Base-by-base conservation (phyloP, 2,113 vertebrate genomes). In the Bettongia penicillata region DNA sequence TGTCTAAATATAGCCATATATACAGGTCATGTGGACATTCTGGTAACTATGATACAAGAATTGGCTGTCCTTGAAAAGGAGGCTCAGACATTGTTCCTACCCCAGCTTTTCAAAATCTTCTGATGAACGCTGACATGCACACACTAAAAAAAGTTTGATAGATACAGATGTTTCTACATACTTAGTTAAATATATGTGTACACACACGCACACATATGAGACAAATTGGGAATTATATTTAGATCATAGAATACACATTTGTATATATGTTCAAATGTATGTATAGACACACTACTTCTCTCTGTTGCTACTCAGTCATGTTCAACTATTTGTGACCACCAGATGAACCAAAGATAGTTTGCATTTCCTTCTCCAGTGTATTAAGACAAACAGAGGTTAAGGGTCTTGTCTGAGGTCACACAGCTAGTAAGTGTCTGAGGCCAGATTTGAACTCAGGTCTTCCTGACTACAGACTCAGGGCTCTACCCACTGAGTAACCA, bases 31-130 rank as follows among this genome's bases (percentile, higher is more conserved):
- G 99, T 99, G 98, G 99, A 99, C 92, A 98, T 99, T 57, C 96
- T 99, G 99, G 99, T 99, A 95, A 99, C 99, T 3, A 99, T 99
- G 0, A 99, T 99, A 90, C 99, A 99, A 96, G 99, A 99, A 97
- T 97, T 99, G 98, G 99, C 99, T 31, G 98, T 97, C 98, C 99
- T 99, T 49, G 99, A 99, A 98, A 99, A 99, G 97, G 99, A 99
- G 97, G 99, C 99, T 43, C 99, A 99, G 97, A 99, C 99, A 0
- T 99, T 99, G 51, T 99, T 99, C 98, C 99, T 99, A 93, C 99
- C 99, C 91, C 98, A 99, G 98, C 99, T 99, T 93, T 99, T 99
- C 98, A 99, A 98, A 99, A 99, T 99, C 91, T 99, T 99, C 98
- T 99, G 98, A 99, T 96, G 53, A 16, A 61, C 28, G 31, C 57